These are phyloP conservation scores for Epizoanthus illoricatus DNA, from an alignment of 92 coral and sea anemone species.

Conservation along the genomic window DNA sequence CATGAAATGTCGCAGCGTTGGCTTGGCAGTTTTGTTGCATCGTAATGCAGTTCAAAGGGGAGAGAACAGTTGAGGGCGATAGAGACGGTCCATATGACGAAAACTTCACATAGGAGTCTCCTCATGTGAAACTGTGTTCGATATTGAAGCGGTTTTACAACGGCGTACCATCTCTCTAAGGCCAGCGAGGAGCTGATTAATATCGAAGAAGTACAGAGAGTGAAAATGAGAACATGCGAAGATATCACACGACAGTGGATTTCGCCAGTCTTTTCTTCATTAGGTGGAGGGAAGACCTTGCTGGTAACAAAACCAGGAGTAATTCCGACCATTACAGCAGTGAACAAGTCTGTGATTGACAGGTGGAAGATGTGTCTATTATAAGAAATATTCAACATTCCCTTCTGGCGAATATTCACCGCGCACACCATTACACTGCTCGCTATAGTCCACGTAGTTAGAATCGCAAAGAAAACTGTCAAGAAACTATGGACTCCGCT, in stretches of 20 bases:
- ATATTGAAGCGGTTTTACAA: slow-evolving; percentile 56
- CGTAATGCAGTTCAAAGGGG: slow-evolving; percentile 47
- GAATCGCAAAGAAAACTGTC: slow-evolving; percentile 34
- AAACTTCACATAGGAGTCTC: slow-evolving; percentile 43
- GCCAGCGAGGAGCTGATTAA: slow-evolving; percentile 60
- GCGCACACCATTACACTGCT: slow-evolving; percentile 58
- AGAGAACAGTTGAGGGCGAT: slow-evolving; percentile 36
- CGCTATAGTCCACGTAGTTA: slow-evolving; percentile 37
- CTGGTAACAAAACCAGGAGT: slow-evolving; percentile 65
- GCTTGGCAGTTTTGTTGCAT: slow-evolving; percentile 8
- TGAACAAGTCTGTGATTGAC: slow-evolving; percentile 56
- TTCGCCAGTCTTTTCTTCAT: slow-evolving; percentile 42
- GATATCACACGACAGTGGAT: slow-evolving; percentile 54
- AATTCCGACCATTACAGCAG: slow-evolving; percentile 41
- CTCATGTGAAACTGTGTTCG: slow-evolving; percentile 54
- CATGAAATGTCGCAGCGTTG: slow-evolving; percentile 50
- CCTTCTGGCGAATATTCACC: slow-evolving; percentile 49
- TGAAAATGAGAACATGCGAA: slow-evolving; percentile 57
- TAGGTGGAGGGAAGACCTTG: slow-evolving; percentile 30
- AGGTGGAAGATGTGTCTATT: slow-evolving; percentile 58
- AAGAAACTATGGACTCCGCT: slow-evolving; percentile 15
- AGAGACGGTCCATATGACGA: slow-evolving; percentile 47
- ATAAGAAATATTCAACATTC: slow-evolving; percentile 55
- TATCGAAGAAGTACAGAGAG: slow-evolving; percentile 50
- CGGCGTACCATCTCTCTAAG: slow-evolving; percentile 66